Evolutionary conservation across 2,113 vertebrate species (phyloP).

Genomic region (Geococcyx californianus): DNA sequence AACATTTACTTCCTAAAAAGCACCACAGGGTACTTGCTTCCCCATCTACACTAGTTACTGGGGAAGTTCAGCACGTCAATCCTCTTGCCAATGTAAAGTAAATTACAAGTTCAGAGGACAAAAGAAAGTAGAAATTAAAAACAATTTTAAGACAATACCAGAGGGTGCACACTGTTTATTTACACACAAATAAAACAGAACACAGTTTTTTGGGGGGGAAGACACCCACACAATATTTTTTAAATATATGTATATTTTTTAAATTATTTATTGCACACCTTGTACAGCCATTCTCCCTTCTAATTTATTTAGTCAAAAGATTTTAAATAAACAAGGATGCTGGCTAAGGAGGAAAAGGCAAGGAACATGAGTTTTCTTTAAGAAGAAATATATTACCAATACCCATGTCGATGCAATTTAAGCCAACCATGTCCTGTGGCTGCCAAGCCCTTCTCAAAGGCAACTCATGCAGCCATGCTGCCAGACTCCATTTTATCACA

Average conservation of each 20-base stretch:
- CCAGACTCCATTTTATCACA: neutral
- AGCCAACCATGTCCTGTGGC: neutral
- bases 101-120: neutral
- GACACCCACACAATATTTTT: neutral
- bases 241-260: neutral
- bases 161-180: neutral
- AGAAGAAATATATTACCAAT: neutral
- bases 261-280: neutral
- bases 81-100: neutral
- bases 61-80: neutral
- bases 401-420: neutral
- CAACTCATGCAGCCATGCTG: neutral
- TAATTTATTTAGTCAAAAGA: neutral
- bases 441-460: neutral
- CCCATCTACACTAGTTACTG: neutral
- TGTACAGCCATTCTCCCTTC: neutral
- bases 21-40: neutral
- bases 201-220: accelerated
- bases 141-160: neutral
- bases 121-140: neutral
- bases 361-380: neutral
- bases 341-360: neutral
- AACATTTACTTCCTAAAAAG: neutral
- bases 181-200: neutral
- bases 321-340: neutral